Evolutionary conservation across 2,888 invertebrate genomes (phyloP).

Genomic region (Tetragonisca angustula): DNA sequence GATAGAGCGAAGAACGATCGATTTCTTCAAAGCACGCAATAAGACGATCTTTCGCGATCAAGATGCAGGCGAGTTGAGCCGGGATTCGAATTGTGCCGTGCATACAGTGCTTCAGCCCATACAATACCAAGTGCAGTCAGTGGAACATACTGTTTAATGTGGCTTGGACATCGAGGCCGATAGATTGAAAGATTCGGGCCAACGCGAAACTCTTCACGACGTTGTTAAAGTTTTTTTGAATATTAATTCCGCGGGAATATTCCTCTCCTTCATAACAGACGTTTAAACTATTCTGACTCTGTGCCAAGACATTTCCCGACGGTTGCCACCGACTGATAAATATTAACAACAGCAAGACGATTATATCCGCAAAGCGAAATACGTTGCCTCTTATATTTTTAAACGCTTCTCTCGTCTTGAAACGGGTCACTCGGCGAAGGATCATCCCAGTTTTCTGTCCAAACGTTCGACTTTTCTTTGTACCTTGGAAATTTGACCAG

Average conservation of each 20-base stretch:
- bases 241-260: slow-evolving; percentile 36
- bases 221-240: background rate
- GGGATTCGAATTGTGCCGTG: slow-evolving; percentile 62
- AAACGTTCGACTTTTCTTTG: background rate
- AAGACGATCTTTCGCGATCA: slow-evolving; percentile 63
- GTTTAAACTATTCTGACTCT: slow-evolving; percentile 35
- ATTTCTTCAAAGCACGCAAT: slow-evolving; percentile 66
- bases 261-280: background rate
- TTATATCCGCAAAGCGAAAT: background rate
- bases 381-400: slow-evolving; percentile 15
- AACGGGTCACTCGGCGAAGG: background rate
- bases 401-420: background rate
- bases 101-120: slow-evolving; percentile 43
- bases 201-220: slow-evolving; percentile 10
- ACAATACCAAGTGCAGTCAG: slow-evolving; percentile 50
- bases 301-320: slow-evolving; percentile 42
- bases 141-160: slow-evolving; percentile 50
- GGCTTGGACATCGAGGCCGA: slow-evolving; percentile 33
- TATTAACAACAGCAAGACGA: slow-evolving; percentile 33
- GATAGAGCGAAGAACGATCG: slow-evolving; percentile 61
- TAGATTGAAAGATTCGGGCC: slow-evolving; percentile 57
- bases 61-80: slow-evolving; percentile 35
- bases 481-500: background rate
- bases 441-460: background rate
- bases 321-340: slow-evolving; percentile 26